phyloP scores from a whole-genome alignment of 2,113 vertebrate species.

The Amia ocellicauda region DNA sequence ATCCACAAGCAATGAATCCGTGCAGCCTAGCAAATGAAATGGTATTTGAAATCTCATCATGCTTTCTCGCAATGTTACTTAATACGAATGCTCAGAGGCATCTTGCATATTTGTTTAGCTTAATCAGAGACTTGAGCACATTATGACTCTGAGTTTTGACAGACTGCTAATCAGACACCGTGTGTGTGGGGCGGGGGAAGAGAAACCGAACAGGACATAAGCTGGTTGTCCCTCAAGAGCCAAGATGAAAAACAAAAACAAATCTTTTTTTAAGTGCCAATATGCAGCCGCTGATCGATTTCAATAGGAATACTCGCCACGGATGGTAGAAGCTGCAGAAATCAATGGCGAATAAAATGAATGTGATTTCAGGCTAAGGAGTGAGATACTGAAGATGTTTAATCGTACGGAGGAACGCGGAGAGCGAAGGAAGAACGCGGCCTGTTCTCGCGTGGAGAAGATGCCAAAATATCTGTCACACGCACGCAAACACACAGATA shows the following conservation, averaged over 20 bases:
- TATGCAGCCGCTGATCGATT: not conserved
- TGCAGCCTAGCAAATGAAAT: constrained; percentile 27
- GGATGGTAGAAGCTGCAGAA: not conserved
- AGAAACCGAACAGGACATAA: not conserved
- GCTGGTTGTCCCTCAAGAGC: constrained; percentile 4
- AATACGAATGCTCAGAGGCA: constrained; percentile 6
- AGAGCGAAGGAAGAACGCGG: not conserved
- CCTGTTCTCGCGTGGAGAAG: no score
- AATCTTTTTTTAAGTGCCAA: constrained; percentile 17
- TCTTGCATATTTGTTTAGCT: constrained; percentile 6
- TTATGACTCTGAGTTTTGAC: not conserved
- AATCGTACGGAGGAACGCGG: not conserved
- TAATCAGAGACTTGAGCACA: constrained; percentile 8
- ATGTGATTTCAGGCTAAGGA: not conserved
- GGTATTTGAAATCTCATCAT: constrained; percentile 25
- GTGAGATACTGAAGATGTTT: no score
- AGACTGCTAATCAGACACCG: not conserved
- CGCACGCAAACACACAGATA: no score
- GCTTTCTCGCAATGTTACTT: not conserved
- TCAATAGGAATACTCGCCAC: constrained; percentile 1
- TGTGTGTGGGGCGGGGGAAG: no score
- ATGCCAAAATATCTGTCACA: no score
- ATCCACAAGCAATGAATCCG: constrained; percentile 24
- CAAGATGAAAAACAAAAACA: not conserved
- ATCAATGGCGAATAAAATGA: not conserved